Base-by-base conservation (phyloP, 2,888 invertebrate species). In the Pachycephus smyrnensis region DNA sequence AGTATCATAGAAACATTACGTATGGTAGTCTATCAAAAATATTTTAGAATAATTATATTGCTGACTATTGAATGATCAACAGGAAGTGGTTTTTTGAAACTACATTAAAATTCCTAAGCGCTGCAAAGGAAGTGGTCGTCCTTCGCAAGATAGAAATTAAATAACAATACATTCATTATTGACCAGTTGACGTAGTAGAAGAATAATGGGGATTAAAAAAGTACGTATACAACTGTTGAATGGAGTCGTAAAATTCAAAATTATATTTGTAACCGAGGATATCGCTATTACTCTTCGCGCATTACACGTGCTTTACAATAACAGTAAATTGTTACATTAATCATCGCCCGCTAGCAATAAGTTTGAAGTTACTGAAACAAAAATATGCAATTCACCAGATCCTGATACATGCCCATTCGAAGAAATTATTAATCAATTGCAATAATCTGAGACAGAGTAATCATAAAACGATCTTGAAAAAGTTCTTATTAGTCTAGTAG, bases 201-300 rank as follows among this genome's bases (percentile, higher is more conserved):
- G 40, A 55, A 55, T 55, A 55, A 40, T 40, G 15, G 15, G 55
- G 55, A 9, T 55, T 15, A 55, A 23, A 55, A 23, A 55, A 55
- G 2, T 55, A 9, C 23, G 23, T 55, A 23, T 9, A 23, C 23
- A 55, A 23, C 23, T 55, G 23, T 55, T 23, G 23, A 55, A 55
- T 55, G 55, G 23, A 55, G 55, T 23, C 55, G 9, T 84, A 81
- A 84, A 87, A 84, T 84, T 84, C 73, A 84, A 87, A 88, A 87
- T 87, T 87, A 88, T 87, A 88, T 88, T 87, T 87, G 80, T 79
- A 81, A 85, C 84, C 83, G 77, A 84, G 79, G 82, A 84, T 85
- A 85, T 83, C 79, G 79, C 83, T 86, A 82, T 88, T 76, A 79
- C 69, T 81, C 78, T 81, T 84, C 77, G 80, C 83, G 78, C 79